Base-by-base conservation (phyloP, 2,113 vertebrate species). In the Steatornis caripensis region DNA sequence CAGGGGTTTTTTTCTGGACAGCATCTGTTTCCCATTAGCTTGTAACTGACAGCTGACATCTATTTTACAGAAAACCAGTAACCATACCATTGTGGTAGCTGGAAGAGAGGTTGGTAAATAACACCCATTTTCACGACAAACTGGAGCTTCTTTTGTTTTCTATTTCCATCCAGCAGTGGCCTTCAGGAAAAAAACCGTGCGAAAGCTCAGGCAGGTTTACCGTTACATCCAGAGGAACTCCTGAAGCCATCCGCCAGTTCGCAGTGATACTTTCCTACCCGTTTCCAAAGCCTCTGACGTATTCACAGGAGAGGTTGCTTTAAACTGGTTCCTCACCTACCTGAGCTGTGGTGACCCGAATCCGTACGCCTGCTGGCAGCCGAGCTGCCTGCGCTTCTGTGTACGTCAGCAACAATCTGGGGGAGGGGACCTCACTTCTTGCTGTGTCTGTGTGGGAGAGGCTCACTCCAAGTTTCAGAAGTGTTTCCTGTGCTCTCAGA, bases 11-110 rank as follows among this genome's bases (percentile, higher is more conserved):
- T 70, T 87, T 37, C 51, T 58, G 84, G 81, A 23, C 41, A 66
- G 9, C 84, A 86, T 85, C 89, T 96, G 87, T 34, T 88, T 93
- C 46, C 66, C 82, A 60, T 97, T 90, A 93, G 51, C 48, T 58
- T 66, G n/a, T 62, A 85, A 71, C 49, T 72, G 21, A 77, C 22
- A 66, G 36, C 51, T 79, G 69, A 64, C 36, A 70, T 62, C 61
- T 75, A 45, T 89, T 89, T 77, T 64, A 61, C 54, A 62, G 79
- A 95, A 96, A 92, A 15, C 15, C 36, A 49, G 87, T 58, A 91
- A 78, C 45, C 22, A 46, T 66, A 78, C 68, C 51, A 55, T n/a
- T 32, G 36, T 46, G 54, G 43, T 70, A 78, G 24, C 53, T 85
- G 46, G 29, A 80, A n/a, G 12, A 61, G 14, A 64, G 34, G 60